Percentiles rank a stretch among this genome's conserved stretches.
phyloP scores from a whole-genome alignment of 2,888 invertebrate genomes.

The Ferdinandea cuprea region DNA sequence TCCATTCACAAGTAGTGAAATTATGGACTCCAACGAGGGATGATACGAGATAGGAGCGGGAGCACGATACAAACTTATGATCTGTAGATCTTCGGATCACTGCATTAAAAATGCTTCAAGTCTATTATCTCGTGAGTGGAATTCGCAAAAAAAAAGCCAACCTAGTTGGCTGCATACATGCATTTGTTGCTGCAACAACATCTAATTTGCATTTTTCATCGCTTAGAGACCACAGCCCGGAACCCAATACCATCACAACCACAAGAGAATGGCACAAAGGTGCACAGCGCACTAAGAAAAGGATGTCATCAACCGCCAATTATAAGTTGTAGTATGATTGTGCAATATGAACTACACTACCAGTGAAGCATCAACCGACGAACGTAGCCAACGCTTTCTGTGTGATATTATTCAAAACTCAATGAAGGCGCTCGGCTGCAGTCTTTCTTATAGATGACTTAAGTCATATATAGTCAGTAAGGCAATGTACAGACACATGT shows the following conservation, averaged over 20 bases:
- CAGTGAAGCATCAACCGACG: neutral
- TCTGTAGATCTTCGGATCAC: constrained; percentile 68
- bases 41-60: constrained; percentile 39
- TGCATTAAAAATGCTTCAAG: constrained; percentile 63
- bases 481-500: constrained; percentile 13
- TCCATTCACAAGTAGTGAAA: constrained; percentile 64
- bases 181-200: constrained; percentile 28
- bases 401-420: constrained; percentile 33
- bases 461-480: constrained; percentile 42
- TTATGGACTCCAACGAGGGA: constrained; percentile 36
- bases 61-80: constrained; percentile 71
- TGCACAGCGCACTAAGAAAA: constrained; percentile 44
- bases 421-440: constrained; percentile 44
- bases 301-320: constrained; percentile 75
- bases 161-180: constrained; percentile 7
- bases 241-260: neutral
- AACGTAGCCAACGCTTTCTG: constrained; percentile 15
- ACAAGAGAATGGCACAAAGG: constrained; percentile 43
- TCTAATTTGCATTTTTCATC: constrained; percentile 66
- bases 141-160: constrained; percentile 62
- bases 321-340: constrained; percentile 72
- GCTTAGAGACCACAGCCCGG: constrained; percentile 23
- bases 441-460: constrained; percentile 61
- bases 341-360: constrained; percentile 64
- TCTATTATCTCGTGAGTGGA: constrained; percentile 70